These are phyloP conservation scores for Myotis brandtii DNA, from an alignment of 2,113 vertebrate genomes.

Conservation along the genomic window DNA sequence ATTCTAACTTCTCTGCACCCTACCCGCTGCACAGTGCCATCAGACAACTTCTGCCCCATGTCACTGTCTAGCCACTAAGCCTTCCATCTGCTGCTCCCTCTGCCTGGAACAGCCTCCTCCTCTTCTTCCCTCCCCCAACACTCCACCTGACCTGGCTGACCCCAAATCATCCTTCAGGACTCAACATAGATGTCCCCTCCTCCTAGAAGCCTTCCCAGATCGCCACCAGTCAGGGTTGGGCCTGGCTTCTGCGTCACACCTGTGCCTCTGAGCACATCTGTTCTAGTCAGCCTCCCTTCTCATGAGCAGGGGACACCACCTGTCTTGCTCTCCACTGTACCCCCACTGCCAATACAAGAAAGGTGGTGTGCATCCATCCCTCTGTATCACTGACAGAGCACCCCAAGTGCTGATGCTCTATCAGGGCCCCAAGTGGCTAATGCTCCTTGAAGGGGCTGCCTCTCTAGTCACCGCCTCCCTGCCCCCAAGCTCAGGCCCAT, in stretches of 20 bases:
- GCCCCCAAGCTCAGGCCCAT: background rate
- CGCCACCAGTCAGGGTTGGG: background rate
- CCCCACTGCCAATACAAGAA: rapidly evolving
- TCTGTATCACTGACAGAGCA: background rate
- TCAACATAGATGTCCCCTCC: background rate
- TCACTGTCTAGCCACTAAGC: background rate
- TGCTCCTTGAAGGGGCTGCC: background rate
- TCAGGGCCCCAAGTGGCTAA: background rate
- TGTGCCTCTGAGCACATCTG: background rate
- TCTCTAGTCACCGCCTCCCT: background rate
- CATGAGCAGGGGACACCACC: rapidly evolving
- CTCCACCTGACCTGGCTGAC: background rate
- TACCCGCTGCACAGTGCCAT: rapidly evolving
- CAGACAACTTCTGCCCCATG: background rate
- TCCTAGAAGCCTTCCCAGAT: background rate
- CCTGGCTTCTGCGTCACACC: background rate
- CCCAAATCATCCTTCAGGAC: background rate
- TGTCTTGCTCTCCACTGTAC: background rate
- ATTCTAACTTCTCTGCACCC: background rate
- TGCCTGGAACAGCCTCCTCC: background rate
- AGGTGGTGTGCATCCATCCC: rapidly evolving
- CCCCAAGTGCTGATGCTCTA: rapidly evolving
- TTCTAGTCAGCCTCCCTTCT: background rate
- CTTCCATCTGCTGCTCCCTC: background rate
- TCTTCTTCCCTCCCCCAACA: rapidly evolving